Evolutionary conservation across 2,797 vertebrate species (phyloP).

Genomic region (Leptatherina wallacei): DNA sequence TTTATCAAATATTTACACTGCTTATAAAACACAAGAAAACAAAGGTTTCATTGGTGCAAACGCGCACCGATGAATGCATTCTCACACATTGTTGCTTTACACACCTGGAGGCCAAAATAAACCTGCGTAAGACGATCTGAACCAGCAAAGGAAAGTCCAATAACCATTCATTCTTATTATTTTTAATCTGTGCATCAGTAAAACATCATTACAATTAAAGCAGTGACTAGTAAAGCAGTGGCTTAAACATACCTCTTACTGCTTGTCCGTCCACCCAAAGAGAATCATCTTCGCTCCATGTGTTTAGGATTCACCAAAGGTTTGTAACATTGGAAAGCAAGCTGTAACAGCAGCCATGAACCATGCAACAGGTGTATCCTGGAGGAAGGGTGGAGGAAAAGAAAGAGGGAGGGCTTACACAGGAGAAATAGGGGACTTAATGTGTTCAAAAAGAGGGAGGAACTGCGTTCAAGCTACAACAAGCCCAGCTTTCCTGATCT

Average conservation of each 20-base stretch:
- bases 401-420: conserved; percentile 35
- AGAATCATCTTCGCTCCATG: conserved; percentile 5
- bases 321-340: conserved; percentile 16
- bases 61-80: conserved; percentile 12
- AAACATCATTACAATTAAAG: neutral
- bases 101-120: conserved; percentile 32
- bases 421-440: neutral
- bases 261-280: neutral
- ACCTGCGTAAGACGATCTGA: conserved; percentile 2
- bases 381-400: conserved; percentile 58
- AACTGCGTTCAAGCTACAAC: conserved; percentile 20
- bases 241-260: conserved; percentile 49
- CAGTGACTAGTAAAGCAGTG: neutral
- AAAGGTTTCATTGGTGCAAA: conserved; percentile 14
- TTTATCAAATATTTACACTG: conserved; percentile 37
- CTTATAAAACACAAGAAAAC: conserved; percentile 12
- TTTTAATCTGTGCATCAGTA: too few species aligned
- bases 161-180: neutral
- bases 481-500: conserved; percentile 23
- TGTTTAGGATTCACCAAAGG: conserved; percentile 2
- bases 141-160: conserved; percentile 1
- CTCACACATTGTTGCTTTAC: conserved; percentile 9
- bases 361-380: conserved; percentile 68
- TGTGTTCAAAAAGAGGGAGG: conserved; percentile 15
- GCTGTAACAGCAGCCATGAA: conserved; percentile 45